Conservation (phyloP, 2,888 invertebrate species). For the Empis livida region DNA sequence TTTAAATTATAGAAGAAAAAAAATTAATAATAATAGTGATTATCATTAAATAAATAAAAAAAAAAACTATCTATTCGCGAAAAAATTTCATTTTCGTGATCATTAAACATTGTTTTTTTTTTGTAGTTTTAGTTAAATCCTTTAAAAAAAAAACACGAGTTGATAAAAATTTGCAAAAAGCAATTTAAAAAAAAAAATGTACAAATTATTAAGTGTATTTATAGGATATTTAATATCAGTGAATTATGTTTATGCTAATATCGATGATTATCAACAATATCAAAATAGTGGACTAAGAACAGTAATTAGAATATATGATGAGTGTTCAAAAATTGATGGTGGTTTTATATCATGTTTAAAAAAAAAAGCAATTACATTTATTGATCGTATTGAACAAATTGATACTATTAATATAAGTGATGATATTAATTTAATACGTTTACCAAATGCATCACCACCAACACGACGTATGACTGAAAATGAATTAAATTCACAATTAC, state of each 20-base stretch:
- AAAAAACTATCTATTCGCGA: too few species aligned
- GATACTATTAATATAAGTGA: slow-evolving; percentile 50
- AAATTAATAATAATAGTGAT: too few species aligned
- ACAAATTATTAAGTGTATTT: background rate
- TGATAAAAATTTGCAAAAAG: too few species aligned
- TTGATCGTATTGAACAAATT: slow-evolving; percentile 61
- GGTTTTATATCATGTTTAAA: slow-evolving; percentile 64
- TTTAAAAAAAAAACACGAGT: too few species aligned
- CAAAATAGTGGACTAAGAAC: slow-evolving; percentile 48
- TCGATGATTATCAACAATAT: slow-evolving; percentile 2
- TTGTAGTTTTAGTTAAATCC: too few species aligned
- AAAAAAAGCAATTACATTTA: slow-evolving; percentile 67
- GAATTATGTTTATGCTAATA: slow-evolving; percentile 2
- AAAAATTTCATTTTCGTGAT: too few species aligned
- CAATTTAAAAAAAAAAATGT: background rate
- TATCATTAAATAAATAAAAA: too few species aligned
- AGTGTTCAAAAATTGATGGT: slow-evolving; percentile 53
- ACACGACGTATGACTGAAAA: slow-evolving; percentile 43
- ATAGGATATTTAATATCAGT: slow-evolving; percentile 10
- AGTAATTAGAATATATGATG: slow-evolving; percentile 60
- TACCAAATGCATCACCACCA: slow-evolving; percentile 28
- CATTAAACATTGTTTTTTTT: too few species aligned
- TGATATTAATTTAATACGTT: slow-evolving; percentile 52
- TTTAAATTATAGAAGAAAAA: background rate
- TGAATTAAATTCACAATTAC: slow-evolving; percentile 54